Percentiles rank a stretch among this genome's conserved stretches.
These are phyloP conservation scores for Acanthacorydalis orientalis DNA, from an alignment of 2,888 invertebrate species.

Conservation along the genomic window DNA sequence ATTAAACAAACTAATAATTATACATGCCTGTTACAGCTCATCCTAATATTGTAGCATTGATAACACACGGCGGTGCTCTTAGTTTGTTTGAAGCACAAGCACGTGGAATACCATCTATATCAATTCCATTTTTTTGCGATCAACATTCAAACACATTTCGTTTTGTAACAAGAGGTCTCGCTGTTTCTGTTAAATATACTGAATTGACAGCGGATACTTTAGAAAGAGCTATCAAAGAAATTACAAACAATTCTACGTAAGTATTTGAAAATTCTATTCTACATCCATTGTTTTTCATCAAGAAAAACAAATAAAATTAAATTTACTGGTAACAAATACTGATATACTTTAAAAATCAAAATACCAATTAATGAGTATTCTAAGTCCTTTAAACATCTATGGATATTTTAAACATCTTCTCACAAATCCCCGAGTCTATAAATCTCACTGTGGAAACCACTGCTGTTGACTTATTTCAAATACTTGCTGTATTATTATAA, in stretches of 20 bases:
- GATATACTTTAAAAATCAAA: not conserved
- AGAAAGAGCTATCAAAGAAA: conserved; percentile 11
- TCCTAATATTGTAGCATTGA: conserved; percentile 13
- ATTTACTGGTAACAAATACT: no score
- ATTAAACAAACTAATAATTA: no score
- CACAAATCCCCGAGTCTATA: not conserved
- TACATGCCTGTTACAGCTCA: conserved; percentile 12
- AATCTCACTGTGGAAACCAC: not conserved
- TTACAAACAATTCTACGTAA: conserved; percentile 14
- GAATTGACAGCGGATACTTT: conserved; percentile 12
- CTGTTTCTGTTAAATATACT: conserved; percentile 11
- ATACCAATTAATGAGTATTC: not conserved
- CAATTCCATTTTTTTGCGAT: conserved; percentile 19
- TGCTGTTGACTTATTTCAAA: not conserved
- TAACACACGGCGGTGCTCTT: conserved; percentile 16
- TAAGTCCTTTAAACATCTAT: not conserved
- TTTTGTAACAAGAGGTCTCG: conserved; percentile 14
- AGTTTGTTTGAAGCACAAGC: conserved; percentile 15
- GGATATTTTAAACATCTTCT: not conserved
- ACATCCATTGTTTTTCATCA: no score
- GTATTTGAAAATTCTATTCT: not conserved
- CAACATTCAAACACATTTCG: conserved; percentile 17
- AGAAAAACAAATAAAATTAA: no score
- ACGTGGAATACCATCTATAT: conserved; percentile 13
- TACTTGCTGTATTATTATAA: not conserved